Base-by-base conservation (phyloP, 2,888 invertebrate species). In the Embidobia sp. region DNA sequence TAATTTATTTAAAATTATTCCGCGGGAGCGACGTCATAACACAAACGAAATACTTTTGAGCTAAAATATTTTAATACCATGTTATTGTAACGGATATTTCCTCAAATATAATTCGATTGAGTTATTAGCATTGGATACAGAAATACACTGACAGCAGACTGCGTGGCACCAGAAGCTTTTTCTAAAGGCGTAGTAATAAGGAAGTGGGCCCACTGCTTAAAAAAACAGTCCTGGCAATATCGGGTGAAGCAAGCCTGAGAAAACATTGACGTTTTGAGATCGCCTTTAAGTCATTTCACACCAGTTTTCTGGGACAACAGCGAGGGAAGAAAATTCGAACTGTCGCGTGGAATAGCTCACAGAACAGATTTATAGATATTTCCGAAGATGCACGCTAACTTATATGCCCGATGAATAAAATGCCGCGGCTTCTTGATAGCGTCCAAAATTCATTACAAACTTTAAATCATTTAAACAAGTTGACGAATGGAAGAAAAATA, bases 141-240 rank as follows among this genome's bases (percentile, higher is more conserved):
- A 80, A 74, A 78, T 80, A 80, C 44, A 57, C 55, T 66, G 69
- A 67, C 69, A 55, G 66, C 53, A 80, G 79, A 78, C 79, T 66
- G 79, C 78, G 74, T 80, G 79, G 79, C 79, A 78, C 79, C 78
- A 76, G 76, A 46, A 57, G 44, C 69, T 61, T 61, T 76, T 70
- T 75, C 49, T 55, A 61, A 74, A 73, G 77, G 53, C 72, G 78
- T 61, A 81, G 87, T 84, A 88, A 87, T 87, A 88, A 88, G 89
- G 89, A 89, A 89, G 88, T 87, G 84, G 86, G 84, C 86, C 87
- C 83, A 82, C 83, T 85, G 86, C 86, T 89, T 89, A 84, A 85
- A 87, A 89, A 88, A 89, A 89, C 86, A 82, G 82, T 84, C 84
- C 83, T 85, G 84, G 85, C 86, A 86, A 88, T 88, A 87, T 88